Base-by-base conservation (phyloP, 37 sponge, comb jelly and placozoan species). In the Oopsacas minuta region DNA sequence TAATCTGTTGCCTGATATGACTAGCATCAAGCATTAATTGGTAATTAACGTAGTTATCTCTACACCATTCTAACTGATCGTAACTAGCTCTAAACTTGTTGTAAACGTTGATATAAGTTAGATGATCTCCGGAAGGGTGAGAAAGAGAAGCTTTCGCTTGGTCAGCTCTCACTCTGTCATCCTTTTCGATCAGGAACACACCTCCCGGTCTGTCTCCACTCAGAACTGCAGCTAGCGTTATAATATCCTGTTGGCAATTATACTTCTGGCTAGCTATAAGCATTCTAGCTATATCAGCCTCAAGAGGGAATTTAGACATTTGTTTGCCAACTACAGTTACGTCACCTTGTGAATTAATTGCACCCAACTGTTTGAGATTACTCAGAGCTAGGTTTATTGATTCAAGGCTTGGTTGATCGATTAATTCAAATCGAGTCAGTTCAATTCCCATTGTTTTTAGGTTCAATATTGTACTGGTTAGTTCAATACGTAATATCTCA, bases 201-300 rank as follows among this genome's bases (percentile, higher is more conserved):
- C 30, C 30, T 3, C 30, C 30, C 7, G 75, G 30, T 25, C 75
- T 10, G 30, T 61, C 75, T 32, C 75, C 22, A 12, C 75, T 61
- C 7, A 61, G 75, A 3, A 61, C 30, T 7, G 75, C 75, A 20
- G 75, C 75, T 3, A 61, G 30, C 75, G 75, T 61, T 3, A 61
- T 12, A 20, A 61, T 61, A n/a, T 61, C 75, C 30, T 61, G 75
- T n/a, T 61, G 75, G 28, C 75, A 61, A 3, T 12, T 61, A 34
- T 61, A 61, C 1, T 25, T 34, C 30, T 12, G 7, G 30, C 75
- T 61, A 34, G 75, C 75, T 20, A 61, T 34, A 7, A 61, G 75
- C 75, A 61, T 61, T n/a, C 75, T 61, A 61, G 75, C 75, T 61
- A 61, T n/a, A 12, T 61, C 75, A 25, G 22, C 75, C 7, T 61